Evolutionary conservation across 2,888 invertebrate genomes (phyloP), one percentile per base, ranked within the genome.

Genomic region (Eupithecia subfuscata): DNA sequence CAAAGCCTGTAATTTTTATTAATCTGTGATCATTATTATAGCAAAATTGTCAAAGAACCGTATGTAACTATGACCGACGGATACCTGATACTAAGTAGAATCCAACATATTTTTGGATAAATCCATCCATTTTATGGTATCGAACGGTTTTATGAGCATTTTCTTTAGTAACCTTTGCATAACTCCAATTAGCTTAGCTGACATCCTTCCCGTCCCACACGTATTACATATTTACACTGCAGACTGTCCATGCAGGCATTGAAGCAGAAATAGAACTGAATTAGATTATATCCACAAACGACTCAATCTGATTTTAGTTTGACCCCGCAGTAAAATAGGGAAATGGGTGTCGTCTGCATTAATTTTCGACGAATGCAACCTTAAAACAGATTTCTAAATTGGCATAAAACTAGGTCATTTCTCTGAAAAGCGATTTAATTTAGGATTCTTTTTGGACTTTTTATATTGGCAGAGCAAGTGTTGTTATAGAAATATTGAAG

Each of bases 231-330:
- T n/a, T n/a, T n/a, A n/a, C 30, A 16, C 25, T 30, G 12, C 12
- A 30, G 6, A 30, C 25, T 63, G 16, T 30, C 30, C n/a, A 63
- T 52, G 48, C 48, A 52, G 25, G 25, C 60, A 30, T 7, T 63
- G 64, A 64, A 18, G 68, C 43, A 14, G 7, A 40, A 40, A 43
- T 40, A 68, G 68, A 68, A 68, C 68, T 7, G 68, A 68, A 25
- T 68, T 45, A 16, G 25, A 68, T 68, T 68, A 45, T 43, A 7
- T 45, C 25, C 7, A 16, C 7, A 7, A 25, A 43, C n/a, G 43
- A 22, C 22, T 22, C n/a, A 25, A 22, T 25, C 68, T 16, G 43
- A 16, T 25, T 67, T 43, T 43, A 68, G 16, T 12, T 22, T 68
- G 22, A 43, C 68, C 43, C 9, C 14, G 14, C 5, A 68, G 11